Conservation (phyloP, 2,888 invertebrate genomes). For the Mythimna loreyi region DNA sequence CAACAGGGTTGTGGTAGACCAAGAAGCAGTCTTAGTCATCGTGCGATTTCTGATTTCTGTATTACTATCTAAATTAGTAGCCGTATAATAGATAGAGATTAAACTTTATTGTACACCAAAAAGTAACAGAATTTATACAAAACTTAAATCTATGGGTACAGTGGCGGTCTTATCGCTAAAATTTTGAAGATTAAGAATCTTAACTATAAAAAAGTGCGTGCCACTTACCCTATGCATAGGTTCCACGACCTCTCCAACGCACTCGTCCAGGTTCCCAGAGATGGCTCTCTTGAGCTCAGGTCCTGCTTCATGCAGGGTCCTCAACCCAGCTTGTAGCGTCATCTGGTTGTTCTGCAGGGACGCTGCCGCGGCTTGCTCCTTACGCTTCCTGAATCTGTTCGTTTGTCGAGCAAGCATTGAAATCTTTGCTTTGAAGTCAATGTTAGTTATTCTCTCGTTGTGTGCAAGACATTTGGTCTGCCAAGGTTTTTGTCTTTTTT, state of each 20-base stretch:
- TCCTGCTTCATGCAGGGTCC: conserved; percentile 99
- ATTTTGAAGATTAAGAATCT: background rate
- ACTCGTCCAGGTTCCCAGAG: conserved; percentile 98
- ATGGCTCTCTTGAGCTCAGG: conserved; percentile 99
- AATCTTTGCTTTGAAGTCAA: conserved; percentile 34
- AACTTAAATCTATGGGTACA: too few species aligned
- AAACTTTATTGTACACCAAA: too few species aligned
- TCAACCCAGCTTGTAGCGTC: conserved; percentile 98
- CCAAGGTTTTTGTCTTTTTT: background rate
- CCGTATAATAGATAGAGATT: too few species aligned
- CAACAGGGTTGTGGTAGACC: too few species aligned
- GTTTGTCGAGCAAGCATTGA: conserved; percentile 39
- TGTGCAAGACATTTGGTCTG: background rate
- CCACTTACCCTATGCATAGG: conserved; percentile 98
- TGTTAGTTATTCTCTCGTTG: conserved; percentile 3
- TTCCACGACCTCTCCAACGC: conserved; percentile 97
- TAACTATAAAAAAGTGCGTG: background rate
- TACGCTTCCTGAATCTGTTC: conserved; percentile 97
- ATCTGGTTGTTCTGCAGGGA: conserved; percentile 92
- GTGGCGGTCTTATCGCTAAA: too few species aligned
- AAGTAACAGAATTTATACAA: too few species aligned
- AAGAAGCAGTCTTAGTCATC: too few species aligned
- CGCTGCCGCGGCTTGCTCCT: conserved; percentile 94
- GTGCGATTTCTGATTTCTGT: too few species aligned
- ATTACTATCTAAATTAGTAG: too few species aligned